Evolutionary conservation across 1,140 invertebrate genomes (phyloP), one percentile per base, ranked within the genome.

Genomic region (Musca domestica): DNA sequence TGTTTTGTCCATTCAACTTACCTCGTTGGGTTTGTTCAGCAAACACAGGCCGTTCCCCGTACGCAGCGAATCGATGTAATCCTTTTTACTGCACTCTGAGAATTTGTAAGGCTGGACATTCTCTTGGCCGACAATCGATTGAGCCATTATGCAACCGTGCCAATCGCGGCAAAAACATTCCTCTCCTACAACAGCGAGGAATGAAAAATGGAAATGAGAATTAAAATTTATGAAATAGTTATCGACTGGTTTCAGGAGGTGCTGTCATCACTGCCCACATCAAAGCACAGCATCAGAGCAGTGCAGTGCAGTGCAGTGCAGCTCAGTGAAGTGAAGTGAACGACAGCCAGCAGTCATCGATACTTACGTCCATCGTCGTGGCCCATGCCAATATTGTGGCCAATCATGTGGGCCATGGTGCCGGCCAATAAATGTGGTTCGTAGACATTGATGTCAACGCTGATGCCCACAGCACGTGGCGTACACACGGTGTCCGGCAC

Each of bases 61-160:
- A 69, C 89, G 86, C 64, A 96, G 85, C 71, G 89, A 87, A 74
- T 92, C 89, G 77, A 92, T 91, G 80, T 95, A 96, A 82, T 95
- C 93, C 48, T 90, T 87, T 82, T 90, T 88, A 76, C 92, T 94
- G 83, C 94, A 96, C 71, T 94, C 91, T 34, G 92, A 94, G 83
- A 96, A 96, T 84, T 94, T 95, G 84, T 95, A 96, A 1, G 95
- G 95, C 78, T 95, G 94, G 30, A 95, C 92, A 81, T 94, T 94
- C 79, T 96, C 92, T 74, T 91, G 84, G 30, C 94, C 94, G 19
- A 95, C 91, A 74, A 97, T 95, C 51, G 92, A 92, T 83, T 94
- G 91, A 47, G 92, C 91, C 95, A 97, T 97, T 77, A 97, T 95
- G 83, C 95, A 97, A 52, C 95, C 95, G 83, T 96, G 95, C 94